A percentile compares a stretch with the other conserved stretches of the same genome.
Conservation (phyloP, 2,797 vertebrate genomes). For the Gadopsis marmoratus region DNA sequence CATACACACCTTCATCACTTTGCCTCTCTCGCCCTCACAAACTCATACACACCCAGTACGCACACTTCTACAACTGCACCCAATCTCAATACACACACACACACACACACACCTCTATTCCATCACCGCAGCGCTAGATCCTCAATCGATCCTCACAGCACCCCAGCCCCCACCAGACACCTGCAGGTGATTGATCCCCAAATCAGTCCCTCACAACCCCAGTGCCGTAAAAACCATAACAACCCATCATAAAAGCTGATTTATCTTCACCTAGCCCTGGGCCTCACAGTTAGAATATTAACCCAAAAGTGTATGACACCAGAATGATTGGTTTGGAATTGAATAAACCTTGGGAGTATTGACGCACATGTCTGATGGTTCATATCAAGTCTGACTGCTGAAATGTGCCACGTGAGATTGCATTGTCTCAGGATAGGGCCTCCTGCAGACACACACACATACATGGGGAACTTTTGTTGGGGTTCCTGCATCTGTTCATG, state of each 20-base stretch:
- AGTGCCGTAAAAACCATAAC: constrained; percentile 87
- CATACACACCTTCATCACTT: constrained; percentile 72
- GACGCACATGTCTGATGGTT: constrained; percentile 80
- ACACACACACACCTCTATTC: constrained; percentile 64
- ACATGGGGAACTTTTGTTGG: constrained; percentile 38
- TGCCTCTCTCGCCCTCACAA: constrained; percentile 51
- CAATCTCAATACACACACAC: constrained; percentile 59
- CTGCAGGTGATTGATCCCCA: constrained; percentile 87
- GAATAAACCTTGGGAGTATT: constrained; percentile 84
- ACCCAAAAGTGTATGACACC: constrained; percentile 88
- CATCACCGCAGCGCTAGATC: constrained; percentile 74
- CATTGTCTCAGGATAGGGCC: constrained; percentile 46
- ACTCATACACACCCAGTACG: constrained; percentile 42
- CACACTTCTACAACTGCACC: constrained; percentile 59
- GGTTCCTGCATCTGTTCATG: constrained; percentile 15
- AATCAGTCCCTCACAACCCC: constrained; percentile 87
- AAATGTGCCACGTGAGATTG: constrained; percentile 69
- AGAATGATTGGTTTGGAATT: constrained; percentile 87
- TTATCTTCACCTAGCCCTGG: constrained; percentile 79
- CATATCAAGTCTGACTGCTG: constrained; percentile 76
- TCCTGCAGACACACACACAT: constrained; percentile 28
- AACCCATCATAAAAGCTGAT: constrained; percentile 90
- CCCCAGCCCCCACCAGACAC: constrained; percentile 75
- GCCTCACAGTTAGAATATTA: constrained; percentile 83
- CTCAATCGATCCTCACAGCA: constrained; percentile 79